Evolutionary conservation across 2,113 vertebrate species (phyloP), one percentile per base, ranked within the genome.

Genomic region (Hystrix cristata): DNA sequence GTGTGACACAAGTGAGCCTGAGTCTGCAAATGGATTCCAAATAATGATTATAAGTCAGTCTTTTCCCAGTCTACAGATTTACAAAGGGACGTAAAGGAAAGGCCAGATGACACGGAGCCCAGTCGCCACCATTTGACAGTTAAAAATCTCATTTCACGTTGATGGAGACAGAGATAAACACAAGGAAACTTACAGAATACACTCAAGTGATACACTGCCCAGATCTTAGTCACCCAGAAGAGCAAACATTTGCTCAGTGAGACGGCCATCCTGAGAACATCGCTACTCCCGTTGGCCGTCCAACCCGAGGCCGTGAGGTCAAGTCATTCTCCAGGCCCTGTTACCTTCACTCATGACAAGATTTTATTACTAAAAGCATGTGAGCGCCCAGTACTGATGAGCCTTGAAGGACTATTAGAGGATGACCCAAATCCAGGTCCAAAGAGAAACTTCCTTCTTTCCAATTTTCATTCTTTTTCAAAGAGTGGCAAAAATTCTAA

Each of bases 241-340:
- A 97, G 34, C 57, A 95, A 93, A 93, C 62, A 90, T 95, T 96
- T 91, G 67, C 34, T 89, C 19, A 23, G 21, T 95, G 83, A 96
- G 67, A 93, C 46, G 57, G 13, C 91, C 72, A 79, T 48, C 55
- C 82, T 43, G 71, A 90, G 55, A 94, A 90, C 15, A 59, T 51
- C 64, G 53, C 43, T 46, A 48, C 81, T 91, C 53, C 19, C n/a
- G 25, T 72, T 67, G 76, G 69, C 31, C 38, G 19, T 7, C 65
- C 57, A 38, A 59, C 71, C 69, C 43, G 9, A 87, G 80, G 62
- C 55, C 7, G 18, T 21, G 38, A 0, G 18, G 38, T 86, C 64
- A 64, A 60, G 85, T 87, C 25, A 38, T 29, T 74, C 74, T 57
- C 27, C 15, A 79, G 86, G 6, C 15, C 69, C 80, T 62, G 15